These are phyloP conservation scores for Cheiracanthium punctorium DNA, from an alignment of 2,888 invertebrate species.

Conservation along the genomic window DNA sequence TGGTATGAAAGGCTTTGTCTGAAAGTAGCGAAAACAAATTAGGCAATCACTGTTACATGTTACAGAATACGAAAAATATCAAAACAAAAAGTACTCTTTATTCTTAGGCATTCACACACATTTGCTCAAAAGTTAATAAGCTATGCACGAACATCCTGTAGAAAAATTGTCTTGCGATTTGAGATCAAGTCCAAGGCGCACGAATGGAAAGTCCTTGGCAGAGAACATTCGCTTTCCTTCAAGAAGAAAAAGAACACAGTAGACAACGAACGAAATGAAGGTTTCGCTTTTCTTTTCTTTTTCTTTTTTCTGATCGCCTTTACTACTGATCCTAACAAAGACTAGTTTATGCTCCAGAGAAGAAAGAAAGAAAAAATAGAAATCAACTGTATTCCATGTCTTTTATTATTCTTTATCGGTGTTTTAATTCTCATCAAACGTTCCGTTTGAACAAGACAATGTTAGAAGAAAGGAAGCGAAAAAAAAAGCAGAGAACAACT, in stretches of 20 bases:
- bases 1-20: neutral
- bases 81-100: too few species aligned
- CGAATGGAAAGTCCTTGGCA: neutral
- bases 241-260: neutral
- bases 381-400: too few species aligned
- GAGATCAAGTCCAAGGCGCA: neutral
- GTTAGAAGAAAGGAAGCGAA: too few species aligned
- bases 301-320: neutral
- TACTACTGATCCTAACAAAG: neutral
- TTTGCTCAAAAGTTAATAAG: neutral
- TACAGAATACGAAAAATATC: neutral
- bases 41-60: neutral
- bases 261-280: neutral
- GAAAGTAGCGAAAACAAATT: neutral
- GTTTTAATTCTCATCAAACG: too few species aligned
- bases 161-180: neutral
- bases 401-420: too few species aligned
- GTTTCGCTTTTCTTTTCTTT: neutral
- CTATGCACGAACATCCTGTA: neutral
- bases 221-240: neutral
- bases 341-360: neutral
- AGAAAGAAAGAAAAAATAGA: neutral
- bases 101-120: neutral
- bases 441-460: too few species aligned
- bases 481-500: too few species aligned